Base-by-base conservation (phyloP, 1,140 invertebrate genomes). In the Orchesella cincta region DNA sequence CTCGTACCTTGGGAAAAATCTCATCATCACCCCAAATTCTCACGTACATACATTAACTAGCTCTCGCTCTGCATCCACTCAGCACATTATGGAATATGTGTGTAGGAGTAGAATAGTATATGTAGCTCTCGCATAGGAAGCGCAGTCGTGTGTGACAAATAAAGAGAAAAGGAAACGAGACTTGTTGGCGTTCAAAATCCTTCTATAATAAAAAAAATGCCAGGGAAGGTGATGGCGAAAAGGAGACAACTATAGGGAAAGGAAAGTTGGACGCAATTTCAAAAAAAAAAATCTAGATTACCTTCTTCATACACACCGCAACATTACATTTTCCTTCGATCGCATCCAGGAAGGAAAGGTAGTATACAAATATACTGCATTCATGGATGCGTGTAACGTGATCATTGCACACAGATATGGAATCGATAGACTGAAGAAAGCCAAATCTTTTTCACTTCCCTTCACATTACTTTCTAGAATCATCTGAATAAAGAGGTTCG, bases 81-180 rank as follows among this genome's bases (percentile, higher is more conserved):
- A n/a, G n/a, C n/a, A n/a, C n/a, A n/a, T n/a, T n/a, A n/a, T n/a
- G n/a, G n/a, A n/a, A n/a, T n/a, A n/a, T n/a, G n/a, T n/a, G n/a
- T n/a, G n/a, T n/a, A n/a, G n/a, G n/a, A n/a, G n/a, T 46, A 46
- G 20, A 46, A 12, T 46, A 46, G 8, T 46, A 46, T 20, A 46
- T 46, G 39, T 46, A 20, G 39, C 39, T 12, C 39, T 12, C 39
- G 39, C 20, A 46, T n/a, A 46, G 39, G 39, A 46, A 46, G 39
- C 8, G n/a, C n/a, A 67, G 3, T 67, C 62, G 62, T 67, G 62
- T 67, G 62, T 67, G 62, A 31, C 26, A 67, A 67, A 67, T 67
- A 31, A 12, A 67, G 28, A 33, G 12, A 67, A 33, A 67, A 67
- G 29, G 23, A 14, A 33, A 23, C 8, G 31, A 67, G 62, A 67